Percentiles rank a stretch among this genome's conserved stretches.
These are phyloP conservation scores for Rhagium mordax DNA, from an alignment of 2,888 invertebrate genomes.

Conservation along the genomic window DNA sequence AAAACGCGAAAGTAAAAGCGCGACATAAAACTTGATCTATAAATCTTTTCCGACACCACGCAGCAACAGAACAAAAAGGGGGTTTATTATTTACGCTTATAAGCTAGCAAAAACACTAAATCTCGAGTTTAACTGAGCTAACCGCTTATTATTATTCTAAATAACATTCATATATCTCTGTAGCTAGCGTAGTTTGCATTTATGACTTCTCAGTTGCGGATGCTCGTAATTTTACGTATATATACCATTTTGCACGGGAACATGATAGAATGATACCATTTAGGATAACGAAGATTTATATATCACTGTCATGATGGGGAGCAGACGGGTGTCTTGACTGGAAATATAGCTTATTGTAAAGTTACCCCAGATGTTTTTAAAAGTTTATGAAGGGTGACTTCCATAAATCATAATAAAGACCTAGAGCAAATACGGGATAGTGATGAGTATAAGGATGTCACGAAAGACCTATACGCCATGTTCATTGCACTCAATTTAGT, in stretches of 20 bases:
- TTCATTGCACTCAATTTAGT: too few species aligned
- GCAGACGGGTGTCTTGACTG: slow-evolving; percentile 3
- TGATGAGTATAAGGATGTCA: too few species aligned
- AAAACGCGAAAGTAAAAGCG: background rate
- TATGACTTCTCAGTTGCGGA: slow-evolving; percentile 24
- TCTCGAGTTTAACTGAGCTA: slow-evolving; percentile 1
- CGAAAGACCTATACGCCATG: too few species aligned
- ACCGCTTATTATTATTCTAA: slow-evolving; percentile 34
- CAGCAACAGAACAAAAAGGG: slow-evolving; percentile 1
- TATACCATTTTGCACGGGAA: slow-evolving; percentile 15
- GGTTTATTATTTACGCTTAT: slow-evolving; percentile 19
- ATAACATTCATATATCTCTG: slow-evolving; percentile 27
- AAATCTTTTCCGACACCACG: background rate
- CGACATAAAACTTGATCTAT: background rate
- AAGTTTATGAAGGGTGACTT: background rate
- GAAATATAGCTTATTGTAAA: background rate
- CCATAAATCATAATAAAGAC: background rate
- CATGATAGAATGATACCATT: slow-evolving; percentile 10
- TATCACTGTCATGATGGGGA: background rate
- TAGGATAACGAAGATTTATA: slow-evolving; percentile 28
- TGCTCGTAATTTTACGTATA: slow-evolving; percentile 17
- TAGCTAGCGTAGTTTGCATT: slow-evolving; percentile 25
- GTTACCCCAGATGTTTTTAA: background rate
- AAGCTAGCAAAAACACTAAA: slow-evolving; percentile 2
- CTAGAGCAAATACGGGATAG: too few species aligned